phyloP scores from a whole-genome alignment of 1,140 invertebrate genomes.

The Drosophila ficusphila region DNA sequence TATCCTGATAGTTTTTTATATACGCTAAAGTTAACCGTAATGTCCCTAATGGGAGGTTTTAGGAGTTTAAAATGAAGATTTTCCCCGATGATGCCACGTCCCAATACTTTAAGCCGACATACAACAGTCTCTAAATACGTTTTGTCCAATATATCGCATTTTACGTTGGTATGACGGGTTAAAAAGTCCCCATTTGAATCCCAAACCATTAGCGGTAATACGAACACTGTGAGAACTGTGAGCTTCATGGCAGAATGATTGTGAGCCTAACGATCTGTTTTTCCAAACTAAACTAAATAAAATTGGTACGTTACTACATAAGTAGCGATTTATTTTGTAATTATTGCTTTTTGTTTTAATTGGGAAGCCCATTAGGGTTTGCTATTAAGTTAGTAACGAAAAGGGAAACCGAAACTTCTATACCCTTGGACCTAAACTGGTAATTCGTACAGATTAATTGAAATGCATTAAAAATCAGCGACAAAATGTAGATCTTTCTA shows the following conservation, averaged over 20 bases:
- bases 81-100: conserved; percentile 19
- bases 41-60: background rate
- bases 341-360: too few relatives aligned
- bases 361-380: too few relatives aligned
- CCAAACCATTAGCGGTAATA: background rate
- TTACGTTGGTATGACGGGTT: conserved; percentile 25
- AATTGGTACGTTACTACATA: too few relatives aligned
- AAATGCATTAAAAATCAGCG: too few relatives aligned
- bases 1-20: conserved; percentile 33
- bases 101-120: conserved; percentile 24
- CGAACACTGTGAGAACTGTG: background rate
- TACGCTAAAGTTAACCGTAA: background rate
- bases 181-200: background rate
- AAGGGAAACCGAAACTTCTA: too few relatives aligned
- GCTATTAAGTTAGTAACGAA: too few relatives aligned
- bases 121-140: background rate
- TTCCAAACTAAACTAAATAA: too few relatives aligned
- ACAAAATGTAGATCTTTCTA: too few relatives aligned
- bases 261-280: background rate
- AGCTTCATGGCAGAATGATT: conserved; percentile 4
- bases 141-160: conserved; percentile 14
- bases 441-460: too few relatives aligned
- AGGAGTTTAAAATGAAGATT: background rate
- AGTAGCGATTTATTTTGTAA: too few relatives aligned
- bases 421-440: too few relatives aligned